A percentile compares a stretch with the other conserved stretches of the same genome.
Conservation (phyloP, 2,797 vertebrate genomes). For the Ibycter americanus region DNA sequence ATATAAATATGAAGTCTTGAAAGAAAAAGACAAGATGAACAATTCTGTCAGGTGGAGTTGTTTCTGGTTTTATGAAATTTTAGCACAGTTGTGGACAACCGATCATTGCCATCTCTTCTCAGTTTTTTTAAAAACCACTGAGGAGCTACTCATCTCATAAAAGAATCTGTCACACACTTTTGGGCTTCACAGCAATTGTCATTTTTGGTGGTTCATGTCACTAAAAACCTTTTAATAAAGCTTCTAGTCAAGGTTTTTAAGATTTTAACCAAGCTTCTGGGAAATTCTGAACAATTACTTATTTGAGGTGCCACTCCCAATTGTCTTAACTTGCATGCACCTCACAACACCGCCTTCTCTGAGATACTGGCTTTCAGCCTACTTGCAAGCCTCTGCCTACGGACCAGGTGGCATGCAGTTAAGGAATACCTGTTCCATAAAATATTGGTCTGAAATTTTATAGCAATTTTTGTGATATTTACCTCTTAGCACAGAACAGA, state of each 20-base stretch:
- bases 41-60: background rate
- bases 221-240: background rate
- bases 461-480: background rate
- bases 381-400: background rate
- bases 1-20: background rate
- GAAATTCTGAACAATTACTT: background rate
- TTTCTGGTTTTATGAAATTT: background rate
- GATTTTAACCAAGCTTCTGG: background rate
- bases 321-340: background rate
- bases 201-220: background rate
- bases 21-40: background rate
- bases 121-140: background rate
- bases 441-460: background rate
- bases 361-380: background rate
- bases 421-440: background rate
- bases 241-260: background rate
- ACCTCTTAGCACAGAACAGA: background rate
- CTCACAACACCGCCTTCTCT: background rate
- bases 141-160: background rate
- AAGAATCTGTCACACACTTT: background rate
- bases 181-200: background rate
- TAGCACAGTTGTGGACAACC: background rate
- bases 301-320: background rate
- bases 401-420: background rate
- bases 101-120: background rate